A percentile compares a stretch with the other conserved stretches of the same genome.
Conservation (phyloP, 2,888 invertebrate genomes). For the Melikaiella ostensackeni region DNA sequence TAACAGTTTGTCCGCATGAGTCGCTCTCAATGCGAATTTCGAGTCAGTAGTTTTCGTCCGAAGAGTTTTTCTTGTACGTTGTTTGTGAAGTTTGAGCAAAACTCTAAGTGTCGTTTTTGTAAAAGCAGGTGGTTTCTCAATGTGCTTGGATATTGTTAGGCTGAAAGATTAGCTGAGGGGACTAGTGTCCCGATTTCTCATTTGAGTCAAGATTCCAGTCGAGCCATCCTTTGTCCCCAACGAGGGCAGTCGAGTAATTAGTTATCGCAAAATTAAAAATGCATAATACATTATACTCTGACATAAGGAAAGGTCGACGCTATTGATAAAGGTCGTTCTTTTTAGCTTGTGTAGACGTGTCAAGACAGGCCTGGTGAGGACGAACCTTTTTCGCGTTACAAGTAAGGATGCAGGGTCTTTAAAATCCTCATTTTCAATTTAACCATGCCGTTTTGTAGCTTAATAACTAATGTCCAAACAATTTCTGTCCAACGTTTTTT, state of each 20-base stretch:
- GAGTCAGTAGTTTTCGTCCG: slow-evolving; percentile 24
- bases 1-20: slow-evolving; percentile 26
- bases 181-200: neutral
- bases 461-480: neutral
- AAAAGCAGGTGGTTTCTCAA: slow-evolving; percentile 16
- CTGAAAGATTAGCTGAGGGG: slow-evolving; percentile 24
- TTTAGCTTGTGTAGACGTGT: slow-evolving; percentile 74
- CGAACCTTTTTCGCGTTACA: slow-evolving; percentile 40
- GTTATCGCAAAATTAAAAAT: slow-evolving; percentile 24
- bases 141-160: slow-evolving; percentile 35
- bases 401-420: slow-evolving; percentile 36
- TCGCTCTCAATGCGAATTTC: slow-evolving; percentile 24
- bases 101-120: slow-evolving; percentile 25
- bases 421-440: slow-evolving; percentile 13
- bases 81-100: slow-evolving; percentile 18
- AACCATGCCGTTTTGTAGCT: neutral
- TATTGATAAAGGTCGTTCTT: slow-evolving; percentile 64
- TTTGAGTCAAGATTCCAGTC: slow-evolving; percentile 18
- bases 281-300: slow-evolving; percentile 21
- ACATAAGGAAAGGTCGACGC: slow-evolving; percentile 44
- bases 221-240: slow-evolving; percentile 15
- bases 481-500: neutral
- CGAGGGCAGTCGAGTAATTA: slow-evolving; percentile 9
- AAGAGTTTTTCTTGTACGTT: slow-evolving; percentile 30
- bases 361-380: slow-evolving; percentile 72